Percentiles rank a stretch among this genome's conserved stretches.
Conservation (phyloP, 2,797 vertebrate species). For the Loris lydekkerianus region DNA sequence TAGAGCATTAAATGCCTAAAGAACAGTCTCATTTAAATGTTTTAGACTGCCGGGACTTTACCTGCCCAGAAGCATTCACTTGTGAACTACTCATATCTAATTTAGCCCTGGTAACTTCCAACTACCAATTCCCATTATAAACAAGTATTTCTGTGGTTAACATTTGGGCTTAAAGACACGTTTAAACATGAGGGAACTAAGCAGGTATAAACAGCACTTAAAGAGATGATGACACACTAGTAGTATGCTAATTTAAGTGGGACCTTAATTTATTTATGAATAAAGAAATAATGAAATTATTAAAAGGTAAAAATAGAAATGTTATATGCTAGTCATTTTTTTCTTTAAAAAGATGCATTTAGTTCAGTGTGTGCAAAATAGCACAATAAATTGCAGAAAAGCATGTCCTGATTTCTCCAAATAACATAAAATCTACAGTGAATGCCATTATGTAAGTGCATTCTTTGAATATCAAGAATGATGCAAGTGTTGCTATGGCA, state of each 20-base stretch:
- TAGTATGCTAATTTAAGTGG: constrained; percentile 62
- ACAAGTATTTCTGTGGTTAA: constrained; percentile 59
- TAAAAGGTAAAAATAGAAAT: constrained; percentile 66
- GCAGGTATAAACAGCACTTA: constrained; percentile 64
- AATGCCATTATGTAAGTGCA: constrained; percentile 77
- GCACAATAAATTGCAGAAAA: constrained; percentile 65
- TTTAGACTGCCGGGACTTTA: constrained; percentile 38
- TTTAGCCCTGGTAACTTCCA: constrained; percentile 59
- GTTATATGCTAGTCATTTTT: constrained; percentile 63
- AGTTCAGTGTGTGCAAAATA: constrained; percentile 69
- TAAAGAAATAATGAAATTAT: constrained; percentile 66
- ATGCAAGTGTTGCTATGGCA: constrained; percentile 80
- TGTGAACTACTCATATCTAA: background rate
- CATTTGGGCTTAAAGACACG: constrained; percentile 62
- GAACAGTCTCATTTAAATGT: constrained; percentile 62
- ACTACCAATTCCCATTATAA: constrained; percentile 57
- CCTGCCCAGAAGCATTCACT: constrained; percentile 49
- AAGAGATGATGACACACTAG: constrained; percentile 65
- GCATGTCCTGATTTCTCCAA: constrained; percentile 71
- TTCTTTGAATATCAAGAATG: constrained; percentile 81
- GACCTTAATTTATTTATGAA: constrained; percentile 65
- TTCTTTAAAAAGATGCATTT: constrained; percentile 75
- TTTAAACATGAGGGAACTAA: constrained; percentile 69
- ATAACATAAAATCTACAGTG: constrained; percentile 75
- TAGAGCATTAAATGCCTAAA: constrained; percentile 59